Conservation (phyloP, 2,888 invertebrate genomes). For the Athrips mouffetella region DNA sequence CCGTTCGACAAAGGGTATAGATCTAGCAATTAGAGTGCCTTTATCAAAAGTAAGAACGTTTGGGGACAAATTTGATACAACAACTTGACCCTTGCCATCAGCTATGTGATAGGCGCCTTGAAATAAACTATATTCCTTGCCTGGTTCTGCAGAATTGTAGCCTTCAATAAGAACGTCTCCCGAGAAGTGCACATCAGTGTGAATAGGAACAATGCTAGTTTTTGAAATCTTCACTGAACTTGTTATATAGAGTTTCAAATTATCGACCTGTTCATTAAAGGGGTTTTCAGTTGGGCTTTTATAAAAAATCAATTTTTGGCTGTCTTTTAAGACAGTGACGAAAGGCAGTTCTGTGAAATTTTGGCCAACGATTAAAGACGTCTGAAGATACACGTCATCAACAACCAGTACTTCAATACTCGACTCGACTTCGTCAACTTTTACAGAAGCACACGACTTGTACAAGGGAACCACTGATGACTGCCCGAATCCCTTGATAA, state of each 20-base stretch:
- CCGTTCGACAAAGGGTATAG: slow-evolving; percentile 13
- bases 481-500: slow-evolving; percentile 23
- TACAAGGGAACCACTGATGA: slow-evolving; percentile 18
- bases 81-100: slow-evolving; percentile 16
- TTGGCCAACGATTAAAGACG: slow-evolving; percentile 18
- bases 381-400: slow-evolving; percentile 10
- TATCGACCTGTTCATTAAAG: neutral
- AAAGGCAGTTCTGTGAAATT: slow-evolving; percentile 20
- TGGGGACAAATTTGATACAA: slow-evolving; percentile 7
- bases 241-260: neutral
- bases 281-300: slow-evolving; percentile 15
- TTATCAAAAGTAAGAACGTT: slow-evolving; percentile 9
- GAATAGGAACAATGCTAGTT: neutral
- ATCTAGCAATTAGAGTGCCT: slow-evolving; percentile 14
- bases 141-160: slow-evolving; percentile 17
- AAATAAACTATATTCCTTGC: slow-evolving; percentile 16
- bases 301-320: slow-evolving; percentile 20
- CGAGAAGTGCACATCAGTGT: slow-evolving; percentile 7
- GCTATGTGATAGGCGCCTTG: slow-evolving; percentile 17
- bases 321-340: slow-evolving; percentile 19
- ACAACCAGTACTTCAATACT: slow-evolving; percentile 15
- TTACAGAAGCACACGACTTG: slow-evolving; percentile 14
- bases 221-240: neutral
- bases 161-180: slow-evolving; percentile 22
- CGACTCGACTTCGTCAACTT: slow-evolving; percentile 20